Base-by-base conservation (phyloP, 2,113 vertebrate species). In the Callorhinus ursinus region DNA sequence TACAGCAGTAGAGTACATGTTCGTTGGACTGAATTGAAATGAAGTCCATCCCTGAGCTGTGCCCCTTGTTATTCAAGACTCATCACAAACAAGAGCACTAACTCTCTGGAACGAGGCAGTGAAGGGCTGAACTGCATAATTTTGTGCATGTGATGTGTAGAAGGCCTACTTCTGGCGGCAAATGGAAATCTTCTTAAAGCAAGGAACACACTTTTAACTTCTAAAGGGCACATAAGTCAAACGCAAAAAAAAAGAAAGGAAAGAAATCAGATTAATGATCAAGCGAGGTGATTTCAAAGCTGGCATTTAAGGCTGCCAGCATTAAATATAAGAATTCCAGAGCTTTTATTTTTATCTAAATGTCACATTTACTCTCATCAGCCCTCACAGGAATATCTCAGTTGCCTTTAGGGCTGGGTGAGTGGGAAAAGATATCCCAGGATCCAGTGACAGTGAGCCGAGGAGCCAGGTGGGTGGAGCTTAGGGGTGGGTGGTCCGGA, bases 131-230 rank as follows among this genome's bases (percentile, higher is more conserved):
- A n/a, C 21, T 63, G 61, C 26, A 28, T 22, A 21, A 59, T 36
- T 74, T 63, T 31, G 42, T n/a, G 22, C 15, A 31, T 8, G 13
- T 31, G 42, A 80, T 46, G 9, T 19, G 8, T 0, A 51, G 18
- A 77, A 79, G 31, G n/a, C 36, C n/a, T 82, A 31, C 18, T 53
- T 31, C 28, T 18, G 21, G 21, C 57, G 21, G 9, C n/a, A 85
- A 67, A 86, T 16, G 51, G 83, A 95, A 96, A 87, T 36, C 81
- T 74, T 24, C n/a, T 82, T 61, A 84, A 92, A 97, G n/a, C 12
- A 89, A 97, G 1, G 19, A 61, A 84, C 69, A 92, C 53, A 7
- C 63, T 96, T 92, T 98, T 67, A 33, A 96, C 6, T 74, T 42
- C 90, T 88, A 92, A 93, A 90, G 83, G 63, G 71, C 90, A 93